Evolutionary conservation across 2,113 vertebrate genomes (phyloP).

Genomic region (Clarias batrachus): DNA sequence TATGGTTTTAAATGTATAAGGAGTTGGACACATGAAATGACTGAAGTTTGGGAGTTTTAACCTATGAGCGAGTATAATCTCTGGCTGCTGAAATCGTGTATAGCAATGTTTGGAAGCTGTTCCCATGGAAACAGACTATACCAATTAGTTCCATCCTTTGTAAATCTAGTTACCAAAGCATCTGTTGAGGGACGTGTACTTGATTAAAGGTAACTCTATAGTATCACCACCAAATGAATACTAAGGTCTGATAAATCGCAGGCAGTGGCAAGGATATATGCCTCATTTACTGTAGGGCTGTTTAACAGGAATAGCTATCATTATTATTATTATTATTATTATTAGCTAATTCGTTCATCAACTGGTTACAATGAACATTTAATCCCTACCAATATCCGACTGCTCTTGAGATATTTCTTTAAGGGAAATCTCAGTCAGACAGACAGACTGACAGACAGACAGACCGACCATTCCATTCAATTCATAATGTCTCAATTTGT

Average conservation of each 20-base stretch:
- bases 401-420: too few species aligned
- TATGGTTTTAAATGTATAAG: neutral
- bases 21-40: neutral
- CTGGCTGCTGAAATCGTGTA: slow-evolving; percentile 61
- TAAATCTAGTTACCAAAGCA: slow-evolving; percentile 27
- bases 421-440: too few species aligned
- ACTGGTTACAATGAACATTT: neutral
- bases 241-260: neutral
- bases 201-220: slow-evolving; percentile 23
- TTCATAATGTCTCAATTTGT: too few species aligned
- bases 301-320: neutral
- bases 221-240: slow-evolving; percentile 11
- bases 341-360: neutral
- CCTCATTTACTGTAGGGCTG: neutral
- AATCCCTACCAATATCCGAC: neutral
- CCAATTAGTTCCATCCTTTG: slow-evolving; percentile 69
- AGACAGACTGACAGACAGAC: too few species aligned
- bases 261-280: neutral
- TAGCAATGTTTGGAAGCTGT: slow-evolving; percentile 63
- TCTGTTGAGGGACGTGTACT: neutral
- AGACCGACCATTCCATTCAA: too few species aligned
- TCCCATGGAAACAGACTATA: slow-evolving; percentile 60
- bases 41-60: slow-evolving; percentile 27
- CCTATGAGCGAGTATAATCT: slow-evolving; percentile 54
- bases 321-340: neutral